These are phyloP conservation scores for Cottus gobio DNA, from an alignment of 2,113 vertebrate species.

Conservation along the genomic window DNA sequence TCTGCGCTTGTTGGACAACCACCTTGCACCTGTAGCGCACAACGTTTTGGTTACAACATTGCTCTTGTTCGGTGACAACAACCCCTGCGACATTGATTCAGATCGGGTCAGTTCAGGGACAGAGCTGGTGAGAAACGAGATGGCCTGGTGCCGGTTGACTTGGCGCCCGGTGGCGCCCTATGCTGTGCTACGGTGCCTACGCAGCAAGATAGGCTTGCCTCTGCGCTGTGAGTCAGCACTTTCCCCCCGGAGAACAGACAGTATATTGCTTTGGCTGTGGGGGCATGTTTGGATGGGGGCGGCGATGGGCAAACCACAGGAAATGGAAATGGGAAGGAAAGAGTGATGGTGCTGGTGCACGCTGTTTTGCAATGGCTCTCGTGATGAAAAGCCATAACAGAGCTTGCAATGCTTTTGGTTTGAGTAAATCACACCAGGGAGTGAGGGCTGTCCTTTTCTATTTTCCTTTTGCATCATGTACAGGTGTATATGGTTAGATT, in stretches of 20 bases:
- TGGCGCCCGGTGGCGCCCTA: conserved; percentile 48
- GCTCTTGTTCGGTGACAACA: neutral
- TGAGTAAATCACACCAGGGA: neutral
- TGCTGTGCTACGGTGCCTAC: conserved; percentile 47
- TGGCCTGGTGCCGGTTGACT: conserved; percentile 37
- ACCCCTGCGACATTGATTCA: neutral
- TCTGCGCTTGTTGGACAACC: neutral
- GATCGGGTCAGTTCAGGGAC: conserved; percentile 5
- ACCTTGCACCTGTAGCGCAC: neutral
- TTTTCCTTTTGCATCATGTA: conserved; percentile 14
- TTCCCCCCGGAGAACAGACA: conserved; percentile 52
- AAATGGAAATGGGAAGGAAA: conserved; percentile 68
- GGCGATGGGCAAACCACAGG: conserved; percentile 51
- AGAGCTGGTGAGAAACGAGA: conserved; percentile 13
- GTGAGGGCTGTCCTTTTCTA: neutral
- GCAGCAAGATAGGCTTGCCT: conserved; percentile 55
- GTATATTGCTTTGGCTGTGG: conserved; percentile 58
- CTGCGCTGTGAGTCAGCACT: conserved; percentile 79
- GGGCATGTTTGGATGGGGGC: conserved; percentile 44
- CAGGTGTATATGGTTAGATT: conserved; percentile 30
- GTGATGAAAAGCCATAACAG: conserved; percentile 61
- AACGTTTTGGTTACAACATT: neutral
- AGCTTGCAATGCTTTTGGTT: conserved; percentile 40
- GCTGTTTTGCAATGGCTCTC: conserved; percentile 49
- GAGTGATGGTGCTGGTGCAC: conserved; percentile 52